Evolutionary conservation across 2,797 vertebrate genomes (phyloP).

Genomic region (Balearica regulorum): DNA sequence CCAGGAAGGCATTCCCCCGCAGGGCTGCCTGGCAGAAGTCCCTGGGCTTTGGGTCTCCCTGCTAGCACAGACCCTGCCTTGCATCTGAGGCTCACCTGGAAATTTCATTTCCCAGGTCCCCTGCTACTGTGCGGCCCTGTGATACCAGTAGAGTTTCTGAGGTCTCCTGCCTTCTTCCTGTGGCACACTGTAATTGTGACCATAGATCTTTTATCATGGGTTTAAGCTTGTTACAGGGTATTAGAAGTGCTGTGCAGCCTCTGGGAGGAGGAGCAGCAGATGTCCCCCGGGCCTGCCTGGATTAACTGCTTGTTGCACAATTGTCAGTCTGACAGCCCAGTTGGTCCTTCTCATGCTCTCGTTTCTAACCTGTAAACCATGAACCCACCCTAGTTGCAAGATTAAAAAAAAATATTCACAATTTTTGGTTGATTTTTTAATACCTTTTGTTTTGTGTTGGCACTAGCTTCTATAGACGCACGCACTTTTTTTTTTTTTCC

Average conservation of each 20-base stretch:
- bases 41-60: background rate
- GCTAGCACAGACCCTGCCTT: accelerated
- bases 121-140: background rate
- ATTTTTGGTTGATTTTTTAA: background rate
- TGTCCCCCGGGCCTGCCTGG: accelerated
- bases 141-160: background rate
- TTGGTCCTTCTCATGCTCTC: background rate
- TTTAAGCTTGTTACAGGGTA: constrained; percentile 25
- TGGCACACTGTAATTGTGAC: background rate
- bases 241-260: background rate
- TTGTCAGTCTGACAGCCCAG: background rate
- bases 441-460: background rate
- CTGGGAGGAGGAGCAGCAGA: constrained; percentile 2
- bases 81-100: background rate
- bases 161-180: background rate
- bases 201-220: background rate
- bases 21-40: background rate
- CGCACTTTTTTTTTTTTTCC: background rate
- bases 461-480: background rate
- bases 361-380: background rate
- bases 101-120: background rate
- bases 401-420: background rate
- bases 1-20: background rate
- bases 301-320: background rate
- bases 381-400: background rate